phyloP scores from a whole-genome alignment of 2,888 invertebrate species.

The Zhuqinia jingwanae region DNA sequence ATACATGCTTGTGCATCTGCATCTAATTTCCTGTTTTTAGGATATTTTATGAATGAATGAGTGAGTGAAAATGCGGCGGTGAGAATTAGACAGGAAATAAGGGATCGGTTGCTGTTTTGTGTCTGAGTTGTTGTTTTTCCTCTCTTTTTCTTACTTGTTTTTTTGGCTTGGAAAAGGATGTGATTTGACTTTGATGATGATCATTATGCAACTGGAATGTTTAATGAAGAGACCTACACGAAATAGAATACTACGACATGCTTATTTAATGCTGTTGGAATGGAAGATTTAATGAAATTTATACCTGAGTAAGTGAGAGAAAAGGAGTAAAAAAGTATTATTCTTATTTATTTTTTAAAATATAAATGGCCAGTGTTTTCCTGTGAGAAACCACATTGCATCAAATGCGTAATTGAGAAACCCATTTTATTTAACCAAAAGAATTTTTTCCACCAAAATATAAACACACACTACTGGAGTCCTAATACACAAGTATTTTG shows the following conservation, averaged over 20 bases:
- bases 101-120: conserved; percentile 21
- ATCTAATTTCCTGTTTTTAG: conserved; percentile 61
- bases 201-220: conserved; percentile 59
- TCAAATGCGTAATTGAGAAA: conserved; percentile 19
- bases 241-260: not conserved
- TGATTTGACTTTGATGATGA: conserved; percentile 57
- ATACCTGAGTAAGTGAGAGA: conserved; percentile 7
- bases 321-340: no score
- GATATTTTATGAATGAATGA: conserved; percentile 13
- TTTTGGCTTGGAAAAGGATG: conserved; percentile 25
- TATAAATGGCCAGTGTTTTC: no score
- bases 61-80: conserved; percentile 18
- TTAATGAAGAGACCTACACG: conserved; percentile 54
- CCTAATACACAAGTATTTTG: not conserved
- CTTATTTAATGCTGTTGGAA: not conserved
- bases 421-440: not conserved
- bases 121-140: not conserved
- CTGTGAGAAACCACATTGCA: no score
- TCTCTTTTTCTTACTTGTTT: not conserved
- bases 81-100: conserved; percentile 51
- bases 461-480: not conserved
- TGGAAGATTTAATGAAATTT: not conserved
- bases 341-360: no score
- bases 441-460: not conserved
- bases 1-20: conserved; percentile 55